phyloP scores from a whole-genome alignment of 1,140 invertebrate genomes.

The Lerema accius region DNA sequence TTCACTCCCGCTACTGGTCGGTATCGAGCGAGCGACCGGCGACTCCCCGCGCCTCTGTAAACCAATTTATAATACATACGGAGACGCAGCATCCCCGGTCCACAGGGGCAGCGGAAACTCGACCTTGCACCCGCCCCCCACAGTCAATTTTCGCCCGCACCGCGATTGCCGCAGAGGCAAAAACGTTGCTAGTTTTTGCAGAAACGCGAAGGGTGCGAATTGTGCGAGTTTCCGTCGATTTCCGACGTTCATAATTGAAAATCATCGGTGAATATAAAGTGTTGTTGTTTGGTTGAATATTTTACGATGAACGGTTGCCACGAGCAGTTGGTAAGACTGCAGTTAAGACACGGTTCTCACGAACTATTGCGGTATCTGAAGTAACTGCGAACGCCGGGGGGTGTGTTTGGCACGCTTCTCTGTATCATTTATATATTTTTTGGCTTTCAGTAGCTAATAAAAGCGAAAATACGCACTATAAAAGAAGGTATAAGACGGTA shows the following conservation, averaged over 20 bases:
- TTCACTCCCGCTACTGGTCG: slow-evolving; percentile 66
- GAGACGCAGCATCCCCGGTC: slow-evolving; percentile 76
- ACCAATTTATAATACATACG: slow-evolving; percentile 83
- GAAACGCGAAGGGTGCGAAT: slow-evolving; percentile 77
- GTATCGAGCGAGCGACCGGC: slow-evolving; percentile 73
- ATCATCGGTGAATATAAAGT: slow-evolving; percentile 45
- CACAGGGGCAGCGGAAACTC: slow-evolving; percentile 38
- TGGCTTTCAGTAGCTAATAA: not conserved
- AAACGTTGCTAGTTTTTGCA: slow-evolving; percentile 73
- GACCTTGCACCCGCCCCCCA: slow-evolving; percentile 41
- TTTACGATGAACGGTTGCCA: slow-evolving; percentile 13
- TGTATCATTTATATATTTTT: too few species aligned
- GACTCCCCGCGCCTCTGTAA: slow-evolving; percentile 75
- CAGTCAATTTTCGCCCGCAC: slow-evolving; percentile 33
- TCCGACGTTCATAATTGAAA: slow-evolving; percentile 65
- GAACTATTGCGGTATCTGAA: not conserved
- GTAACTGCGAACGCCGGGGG: not conserved
- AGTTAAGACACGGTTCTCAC: not conserved
- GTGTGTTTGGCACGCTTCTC: not conserved
- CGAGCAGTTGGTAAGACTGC: not conserved
- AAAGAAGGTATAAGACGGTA: not conserved
- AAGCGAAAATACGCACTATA: not conserved
- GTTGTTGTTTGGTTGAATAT: slow-evolving; percentile 31
- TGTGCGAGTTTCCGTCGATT: slow-evolving; percentile 63
- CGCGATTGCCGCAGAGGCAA: slow-evolving; percentile 74